Percentiles rank a stretch among this genome's conserved stretches.
phyloP scores from a whole-genome alignment of 2,113 vertebrate genomes.

The Mungos mungo region DNA sequence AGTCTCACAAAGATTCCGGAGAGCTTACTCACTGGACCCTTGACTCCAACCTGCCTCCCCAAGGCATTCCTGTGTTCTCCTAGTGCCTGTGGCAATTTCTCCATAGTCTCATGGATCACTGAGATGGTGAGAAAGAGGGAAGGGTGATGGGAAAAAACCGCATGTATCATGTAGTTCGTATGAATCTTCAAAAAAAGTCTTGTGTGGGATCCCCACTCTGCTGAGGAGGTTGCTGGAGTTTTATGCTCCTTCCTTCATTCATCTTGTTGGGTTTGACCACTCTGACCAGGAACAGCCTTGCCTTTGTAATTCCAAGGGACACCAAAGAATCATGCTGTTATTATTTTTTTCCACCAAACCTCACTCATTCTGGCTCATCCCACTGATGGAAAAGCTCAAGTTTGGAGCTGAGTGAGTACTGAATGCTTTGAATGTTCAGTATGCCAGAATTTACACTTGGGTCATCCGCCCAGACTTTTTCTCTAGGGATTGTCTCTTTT shows the following conservation, averaged over 20 bases:
- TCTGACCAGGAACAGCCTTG: background rate
- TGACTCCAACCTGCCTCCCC: background rate
- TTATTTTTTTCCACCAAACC: background rate
- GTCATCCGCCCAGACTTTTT: background rate
- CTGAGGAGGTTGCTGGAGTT: background rate
- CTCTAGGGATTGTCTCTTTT: background rate
- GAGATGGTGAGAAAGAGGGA: background rate
- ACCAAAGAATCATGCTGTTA: background rate
- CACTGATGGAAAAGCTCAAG: background rate
- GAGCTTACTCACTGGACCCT: background rate
- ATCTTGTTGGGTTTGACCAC: background rate
- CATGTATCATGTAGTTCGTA: background rate
- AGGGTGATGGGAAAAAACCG: background rate
- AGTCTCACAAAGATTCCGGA: background rate
- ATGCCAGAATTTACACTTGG: background rate
- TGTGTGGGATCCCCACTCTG: background rate
- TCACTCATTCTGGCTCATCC: background rate
- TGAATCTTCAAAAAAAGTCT: background rate
- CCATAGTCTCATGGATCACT: background rate
- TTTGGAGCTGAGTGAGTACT: background rate
- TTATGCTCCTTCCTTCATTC: background rate
- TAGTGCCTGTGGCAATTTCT: background rate
- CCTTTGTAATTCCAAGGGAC: background rate
- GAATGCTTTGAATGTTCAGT: background rate
- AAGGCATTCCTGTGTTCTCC: slow-evolving; percentile 7